Evolutionary conservation across 92 coral and sea anemone genomes (phyloP), one percentile per base, ranked within the genome.

Genomic region (Parazoanthus darwini): DNA sequence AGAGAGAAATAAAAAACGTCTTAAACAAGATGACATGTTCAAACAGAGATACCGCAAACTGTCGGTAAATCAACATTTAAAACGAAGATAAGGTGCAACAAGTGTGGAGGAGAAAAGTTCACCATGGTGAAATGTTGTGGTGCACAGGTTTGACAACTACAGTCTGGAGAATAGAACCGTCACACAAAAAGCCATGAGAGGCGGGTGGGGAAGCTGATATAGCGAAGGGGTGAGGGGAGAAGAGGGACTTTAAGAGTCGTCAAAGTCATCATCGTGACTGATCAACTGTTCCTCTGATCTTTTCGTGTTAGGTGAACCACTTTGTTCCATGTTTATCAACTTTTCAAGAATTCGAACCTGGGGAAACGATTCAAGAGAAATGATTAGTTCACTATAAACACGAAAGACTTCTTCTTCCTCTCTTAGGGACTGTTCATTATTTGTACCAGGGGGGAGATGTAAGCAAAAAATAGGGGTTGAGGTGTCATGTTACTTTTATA

Each of bases 291-390:
- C 72, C 50, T 81, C 85, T 16, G 85, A 59, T 81, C 85, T 58
- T 13, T 81, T 81, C 35, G 82, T 50, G 85, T 35, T 58, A 6
- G 85, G 44, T 35, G 83, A 54, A 14, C 48, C 72, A 29, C 44
- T 81, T 15, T 81, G 66, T 15, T 56, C 46, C 48, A 81, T 58
- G 74, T 81, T 81, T 18, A 81, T 56, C 26, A 72, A 38, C 33
- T 81, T 81, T 56, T 81, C 73, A 33, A 81, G 74, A 81, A 81
- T 23, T 51, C 85, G 85, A 33, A 81, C 73, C 85, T 81, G 51
- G 26, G 35, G 42, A 79, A 6, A 48, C 50, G 25, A 76, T 76
- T 25, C 4, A 11, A 44, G 54, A 39, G 70, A 79, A 44, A 29
- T 48, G 0, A 44, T 46, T 23, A 73, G 35, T 23, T 35, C n/a